Base-by-base conservation (phyloP, 2,113 vertebrate species). In the Nipponia nippon region DNA sequence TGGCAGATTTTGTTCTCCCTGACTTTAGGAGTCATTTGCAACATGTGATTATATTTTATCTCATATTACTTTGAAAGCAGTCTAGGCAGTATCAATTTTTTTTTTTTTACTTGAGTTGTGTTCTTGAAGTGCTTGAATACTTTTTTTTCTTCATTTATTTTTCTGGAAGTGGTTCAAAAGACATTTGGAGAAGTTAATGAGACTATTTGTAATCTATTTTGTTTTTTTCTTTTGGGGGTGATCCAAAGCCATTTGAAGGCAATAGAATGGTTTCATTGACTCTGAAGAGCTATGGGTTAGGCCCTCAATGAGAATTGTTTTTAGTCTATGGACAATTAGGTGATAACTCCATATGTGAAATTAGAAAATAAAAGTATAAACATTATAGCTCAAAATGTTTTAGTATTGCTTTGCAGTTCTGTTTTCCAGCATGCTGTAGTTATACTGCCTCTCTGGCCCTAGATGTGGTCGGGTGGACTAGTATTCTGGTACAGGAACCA, bases 181-280 rank as follows among this genome's bases (percentile, higher is more conserved):
- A 79, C 76, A 87, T 95, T 95, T 89, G 83, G 81, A 93, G 73
- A 88, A 92, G 83, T 95, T 93, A 96, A 96, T 90, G 94, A 93
- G 95, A 93, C 47, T 79, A 94, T 87, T 84, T 87, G 80, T 82
- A 92, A 90, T 92, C 92, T 96, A 66, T 88, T 78, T 92, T 80
- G 18, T 3, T 59, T 79, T 70, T 44, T 42, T 13, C 59, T 84
- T 94, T 91, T 94, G 89, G 72, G 69, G 13, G 9, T 2, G 32
- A 89, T 95, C 94, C 96, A 96, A 92, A 87, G 65, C 80, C 50
- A 59, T 94, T 93, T 91, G 84, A 78, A 93, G 81, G 73, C 61
- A 76, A 13, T 55, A 29, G 92, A 94, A 81, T 13, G 50, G 30
- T 66, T 78, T 77, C 71, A 53, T 58, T 89, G 75, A 89, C 87